Evolutionary conservation across 2,113 vertebrate species (phyloP), one percentile per base, ranked within the genome.

Genomic region (Spizaetus ornatus): DNA sequence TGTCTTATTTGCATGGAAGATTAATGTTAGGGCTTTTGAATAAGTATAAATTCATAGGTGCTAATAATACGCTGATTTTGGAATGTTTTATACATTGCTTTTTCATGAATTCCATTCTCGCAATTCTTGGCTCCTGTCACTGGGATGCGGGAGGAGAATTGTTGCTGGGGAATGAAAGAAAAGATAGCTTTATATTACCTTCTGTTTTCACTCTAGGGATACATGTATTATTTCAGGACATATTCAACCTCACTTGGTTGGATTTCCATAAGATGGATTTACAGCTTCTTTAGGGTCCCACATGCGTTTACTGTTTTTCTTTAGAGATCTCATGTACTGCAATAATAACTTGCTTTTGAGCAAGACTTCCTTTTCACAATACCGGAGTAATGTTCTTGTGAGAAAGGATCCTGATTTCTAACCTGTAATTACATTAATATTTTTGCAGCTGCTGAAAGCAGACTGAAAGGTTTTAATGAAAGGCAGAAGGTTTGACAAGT

Each of bases 371-470:
- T 76, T 82, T 45, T 95, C 26, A 32, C 62, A 76, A 3, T 63
- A 73, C 8, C 36, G 27, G 42, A 74, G 16, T 36, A 62, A 23
- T 42, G 58, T 58, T 79, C 26, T 42, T 81, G 32, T 79, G 47
- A 88, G 72, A 67, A 63, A 77, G 62, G 29, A 90, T 90, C 40
- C 74, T 76, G 67, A 83, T 94, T 95, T 63, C 71, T 66, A 93
- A 56, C 58, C 58, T 88, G 58, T 69, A 94, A 91, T 97, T 87
- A 82, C 23, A 2, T 82, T 73, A 55, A 52, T 58, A 38, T 82
- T 91, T 96, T 94, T 93, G 67, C 29, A 91, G 89, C 62, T 96
- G 78, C 87, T 90, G 82, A 50, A 88, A 92, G 77, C 73, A 76
- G 9, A 59, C 56, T 76, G 87, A 40, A 77, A 40, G 11, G 31